These are phyloP conservation scores for Diarsia mendica DNA, from an alignment of 2,888 invertebrate genomes.

Conservation along the genomic window DNA sequence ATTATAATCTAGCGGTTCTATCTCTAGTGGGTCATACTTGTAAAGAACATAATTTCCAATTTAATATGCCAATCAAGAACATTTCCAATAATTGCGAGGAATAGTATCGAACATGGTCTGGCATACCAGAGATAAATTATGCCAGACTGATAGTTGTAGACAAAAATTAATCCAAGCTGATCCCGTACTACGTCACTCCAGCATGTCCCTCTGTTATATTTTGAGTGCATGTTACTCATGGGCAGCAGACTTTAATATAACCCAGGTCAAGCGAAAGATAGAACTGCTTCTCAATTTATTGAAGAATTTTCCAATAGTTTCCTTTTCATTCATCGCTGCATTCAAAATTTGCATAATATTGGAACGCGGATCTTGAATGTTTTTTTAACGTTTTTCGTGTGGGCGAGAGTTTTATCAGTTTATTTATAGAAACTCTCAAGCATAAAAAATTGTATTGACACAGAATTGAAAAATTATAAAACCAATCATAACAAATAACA, in stretches of 20 bases:
- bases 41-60: not conserved
- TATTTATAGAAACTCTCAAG: not conserved
- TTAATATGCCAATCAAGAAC: not conserved
- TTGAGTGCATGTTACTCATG: not conserved
- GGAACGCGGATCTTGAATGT: not conserved
- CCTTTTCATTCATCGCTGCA: not conserved
- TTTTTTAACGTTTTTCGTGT: not conserved
- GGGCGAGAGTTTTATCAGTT: not conserved
- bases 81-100: not conserved
- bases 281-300: not conserved
- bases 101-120: not conserved
- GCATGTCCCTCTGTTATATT: slow-evolving; percentile 6
- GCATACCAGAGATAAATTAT: not conserved
- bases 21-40: too few species aligned
- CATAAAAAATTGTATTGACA: not conserved
- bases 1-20: too few species aligned
- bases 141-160: not conserved
- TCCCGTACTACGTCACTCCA: too few species aligned
- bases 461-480: not conserved
- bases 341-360: not conserved
- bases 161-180: not conserved
- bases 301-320: not conserved
- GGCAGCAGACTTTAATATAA: slow-evolving; percentile 7
- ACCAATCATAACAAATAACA: too few species aligned
- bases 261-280: too few species aligned